phyloP scores from a whole-genome alignment of 2,888 invertebrate species.

The Pemphredon lugubris region DNA sequence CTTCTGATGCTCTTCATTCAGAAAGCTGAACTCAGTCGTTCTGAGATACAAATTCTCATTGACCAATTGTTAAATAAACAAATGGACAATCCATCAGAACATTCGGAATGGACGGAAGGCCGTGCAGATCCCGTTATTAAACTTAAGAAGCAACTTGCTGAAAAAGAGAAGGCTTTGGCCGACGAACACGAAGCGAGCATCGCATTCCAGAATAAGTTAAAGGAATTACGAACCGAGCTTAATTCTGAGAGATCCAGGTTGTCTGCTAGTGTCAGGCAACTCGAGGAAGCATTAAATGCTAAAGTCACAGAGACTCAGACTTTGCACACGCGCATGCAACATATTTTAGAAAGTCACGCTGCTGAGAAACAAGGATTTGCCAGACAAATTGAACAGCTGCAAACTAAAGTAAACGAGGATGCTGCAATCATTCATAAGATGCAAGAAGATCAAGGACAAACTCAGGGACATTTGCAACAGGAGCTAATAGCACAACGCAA shows the following conservation, averaged over 20 bases:
- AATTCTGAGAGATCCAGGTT: slow-evolving; percentile 86
- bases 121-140: slow-evolving; percentile 92
- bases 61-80: slow-evolving; percentile 95
- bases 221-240: slow-evolving; percentile 88
- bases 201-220: slow-evolving; percentile 89
- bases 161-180: slow-evolving; percentile 89
- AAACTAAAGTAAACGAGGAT: slow-evolving; percentile 84
- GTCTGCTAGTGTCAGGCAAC: slow-evolving; percentile 82
- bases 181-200: slow-evolving; percentile 90
- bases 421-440: slow-evolving; percentile 82
- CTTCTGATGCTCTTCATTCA: slow-evolving; percentile 89
- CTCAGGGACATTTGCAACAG: slow-evolving; percentile 79
- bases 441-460: slow-evolving; percentile 83
- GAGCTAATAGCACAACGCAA: slow-evolving; percentile 85
- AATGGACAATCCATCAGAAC: slow-evolving; percentile 86
- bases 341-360: slow-evolving; percentile 82
- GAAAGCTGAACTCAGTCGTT: slow-evolving; percentile 91
- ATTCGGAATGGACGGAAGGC: slow-evolving; percentile 94
- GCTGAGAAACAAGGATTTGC: slow-evolving; percentile 85
- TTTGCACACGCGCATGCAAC: slow-evolving; percentile 85
- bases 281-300: slow-evolving; percentile 83
- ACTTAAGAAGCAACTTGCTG: slow-evolving; percentile 93
- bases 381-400: slow-evolving; percentile 85
- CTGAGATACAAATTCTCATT: slow-evolving; percentile 94
- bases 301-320: slow-evolving; percentile 85